phyloP scores from a whole-genome alignment of 1,140 invertebrate genomes.

The Coelopa frigida region DNA sequence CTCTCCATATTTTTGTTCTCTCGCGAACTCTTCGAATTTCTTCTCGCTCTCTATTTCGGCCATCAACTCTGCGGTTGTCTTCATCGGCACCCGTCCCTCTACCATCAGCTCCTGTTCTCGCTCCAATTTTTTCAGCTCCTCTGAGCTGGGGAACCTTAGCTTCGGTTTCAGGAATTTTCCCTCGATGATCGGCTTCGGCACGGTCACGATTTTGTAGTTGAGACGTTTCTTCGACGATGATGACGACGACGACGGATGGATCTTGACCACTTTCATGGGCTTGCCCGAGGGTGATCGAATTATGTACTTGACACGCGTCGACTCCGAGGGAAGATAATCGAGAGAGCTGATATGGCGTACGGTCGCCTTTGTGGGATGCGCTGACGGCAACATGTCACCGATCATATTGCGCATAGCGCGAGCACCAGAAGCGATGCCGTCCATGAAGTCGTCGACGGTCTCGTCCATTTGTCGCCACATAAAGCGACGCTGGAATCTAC shows the following conservation, averaged over 20 bases:
- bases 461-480: slow-evolving; percentile 43
- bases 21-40: too few species aligned
- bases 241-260: too few species aligned
- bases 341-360: slow-evolving; percentile 16
- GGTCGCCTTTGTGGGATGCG: neutral
- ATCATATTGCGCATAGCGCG: slow-evolving; percentile 31
- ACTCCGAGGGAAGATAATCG: slow-evolving; percentile 35
- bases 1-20: too few species aligned
- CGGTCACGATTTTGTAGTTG: slow-evolving; percentile 21
- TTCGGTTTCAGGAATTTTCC: neutral
- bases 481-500: slow-evolving; percentile 36
- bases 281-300: slow-evolving; percentile 35
- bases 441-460: slow-evolving; percentile 29
- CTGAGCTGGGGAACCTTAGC: neutral
- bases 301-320: slow-evolving; percentile 34
- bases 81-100: slow-evolving; percentile 25
- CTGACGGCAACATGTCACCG: slow-evolving; percentile 23
- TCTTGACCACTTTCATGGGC: slow-evolving; percentile 35
- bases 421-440: slow-evolving; percentile 27
- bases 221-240: slow-evolving; percentile 33
- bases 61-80: neutral
- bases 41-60: too few species aligned
- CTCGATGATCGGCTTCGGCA: slow-evolving; percentile 3
- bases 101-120: slow-evolving; percentile 37
- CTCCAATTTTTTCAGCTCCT: slow-evolving; percentile 27